These are phyloP conservation scores for Neostethus bicornis DNA, from an alignment of 2,797 vertebrate species.

Conservation along the genomic window DNA sequence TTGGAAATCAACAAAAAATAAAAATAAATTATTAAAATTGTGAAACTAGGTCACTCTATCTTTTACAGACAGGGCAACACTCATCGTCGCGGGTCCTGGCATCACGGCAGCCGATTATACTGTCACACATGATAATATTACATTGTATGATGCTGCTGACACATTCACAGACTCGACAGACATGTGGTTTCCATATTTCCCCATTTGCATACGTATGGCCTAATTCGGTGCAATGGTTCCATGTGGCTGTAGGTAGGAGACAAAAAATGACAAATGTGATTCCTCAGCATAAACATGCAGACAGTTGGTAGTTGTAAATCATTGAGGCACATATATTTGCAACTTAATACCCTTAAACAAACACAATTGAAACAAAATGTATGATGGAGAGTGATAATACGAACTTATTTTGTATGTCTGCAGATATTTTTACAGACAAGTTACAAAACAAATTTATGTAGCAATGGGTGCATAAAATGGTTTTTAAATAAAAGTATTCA, in stretches of 20 bases:
- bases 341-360: too few species aligned
- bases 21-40: neutral
- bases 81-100: slow-evolving; percentile 85
- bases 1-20: too few species aligned
- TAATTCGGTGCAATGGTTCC: slow-evolving; percentile 82
- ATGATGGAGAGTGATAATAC: too few species aligned
- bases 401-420: too few species aligned
- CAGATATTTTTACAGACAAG: too few species aligned
- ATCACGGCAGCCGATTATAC: slow-evolving; percentile 84
- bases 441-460: too few species aligned
- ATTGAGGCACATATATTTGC: too few species aligned
- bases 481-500: too few species aligned
- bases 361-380: too few species aligned
- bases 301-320: neutral
- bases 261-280: slow-evolving; percentile 43
- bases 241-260: slow-evolving; percentile 60
- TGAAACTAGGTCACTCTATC: slow-evolving; percentile 61
- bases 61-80: slow-evolving; percentile 91
- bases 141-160: slow-evolving; percentile 90
- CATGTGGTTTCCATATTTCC: slow-evolving; percentile 92
- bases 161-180: slow-evolving; percentile 93
- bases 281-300: neutral
- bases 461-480: too few species aligned
- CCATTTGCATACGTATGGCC: slow-evolving; percentile 86
- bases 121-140: slow-evolving; percentile 88